Evolutionary conservation across 1,140 invertebrate genomes (phyloP).

Genomic region (Psix sp.): DNA sequence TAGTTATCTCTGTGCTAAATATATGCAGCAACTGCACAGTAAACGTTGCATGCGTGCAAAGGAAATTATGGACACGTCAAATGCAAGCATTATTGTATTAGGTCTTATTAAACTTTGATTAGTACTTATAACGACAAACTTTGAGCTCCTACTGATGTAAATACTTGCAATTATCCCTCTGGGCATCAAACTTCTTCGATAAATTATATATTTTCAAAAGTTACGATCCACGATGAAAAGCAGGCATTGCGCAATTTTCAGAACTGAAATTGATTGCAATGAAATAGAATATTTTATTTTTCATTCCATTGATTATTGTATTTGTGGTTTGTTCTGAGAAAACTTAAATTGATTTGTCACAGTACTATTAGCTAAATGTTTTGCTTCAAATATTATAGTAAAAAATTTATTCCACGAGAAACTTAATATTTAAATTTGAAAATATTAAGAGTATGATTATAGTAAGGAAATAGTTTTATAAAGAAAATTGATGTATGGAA

Average conservation of each 20-base stretch:
- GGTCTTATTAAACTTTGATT: constrained; percentile 34
- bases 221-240: constrained; percentile 7
- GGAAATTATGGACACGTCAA: constrained; percentile 16
- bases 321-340: no score
- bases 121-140: constrained; percentile 10
- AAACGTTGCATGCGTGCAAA: constrained; percentile 8
- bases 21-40: constrained; percentile 7
- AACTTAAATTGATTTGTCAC: no score
- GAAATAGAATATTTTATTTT: no score
- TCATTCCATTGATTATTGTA: no score
- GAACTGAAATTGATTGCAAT: neutral
- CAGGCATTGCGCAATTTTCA: constrained; percentile 1
- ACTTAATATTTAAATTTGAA: no score
- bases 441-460: no score
- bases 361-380: no score
- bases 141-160: constrained; percentile 14
- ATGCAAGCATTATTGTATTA: constrained; percentile 23
- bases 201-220: constrained; percentile 12
- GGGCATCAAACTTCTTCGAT: constrained; percentile 11
- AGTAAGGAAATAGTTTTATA: no score
- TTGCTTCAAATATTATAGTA: no score
- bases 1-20: constrained; percentile 13
- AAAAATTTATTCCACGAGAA: no score
- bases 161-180: constrained; percentile 14
- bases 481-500: no score